Conservation (phyloP, 2,113 vertebrate genomes). For the Laticauda colubrina region DNA sequence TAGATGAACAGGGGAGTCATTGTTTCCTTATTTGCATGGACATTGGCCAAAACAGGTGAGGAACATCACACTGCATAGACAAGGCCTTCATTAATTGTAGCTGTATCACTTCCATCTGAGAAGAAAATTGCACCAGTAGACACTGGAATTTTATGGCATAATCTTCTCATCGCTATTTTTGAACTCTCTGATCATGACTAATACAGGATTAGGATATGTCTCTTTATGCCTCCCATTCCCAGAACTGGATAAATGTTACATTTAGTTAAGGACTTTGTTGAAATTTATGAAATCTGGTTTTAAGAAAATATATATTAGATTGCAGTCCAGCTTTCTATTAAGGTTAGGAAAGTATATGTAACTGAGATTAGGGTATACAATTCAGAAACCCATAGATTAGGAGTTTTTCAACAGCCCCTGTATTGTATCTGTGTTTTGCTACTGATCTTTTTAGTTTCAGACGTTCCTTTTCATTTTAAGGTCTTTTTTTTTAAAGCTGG, state of each 20-base stretch:
- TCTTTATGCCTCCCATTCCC: not conserved
- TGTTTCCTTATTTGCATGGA: not conserved
- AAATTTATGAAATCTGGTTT: not conserved
- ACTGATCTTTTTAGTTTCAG: not conserved
- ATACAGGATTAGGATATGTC: not conserved
- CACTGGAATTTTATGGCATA: not conserved
- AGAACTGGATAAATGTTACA: not conserved
- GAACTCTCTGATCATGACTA: not conserved
- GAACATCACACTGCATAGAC: not conserved
- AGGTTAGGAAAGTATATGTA: not conserved
- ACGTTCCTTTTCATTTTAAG: not conserved
- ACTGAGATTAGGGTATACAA: not conserved
- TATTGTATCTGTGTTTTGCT: not conserved
- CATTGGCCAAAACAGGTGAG: not conserved
- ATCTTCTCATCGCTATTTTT: slow-evolving; percentile 11
- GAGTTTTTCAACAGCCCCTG: not conserved
- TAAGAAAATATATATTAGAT: not conserved
- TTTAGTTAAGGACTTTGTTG: slow-evolving; percentile 14
- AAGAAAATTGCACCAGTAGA: slow-evolving; percentile 25
- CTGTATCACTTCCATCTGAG: not conserved
- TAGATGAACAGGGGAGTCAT: not conserved
- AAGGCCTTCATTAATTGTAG: not conserved
- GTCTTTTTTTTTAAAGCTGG: not conserved
- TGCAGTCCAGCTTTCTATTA: not conserved
- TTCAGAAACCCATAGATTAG: not conserved